Base-by-base conservation (phyloP, 2,113 vertebrate genomes). In the Aegotheles bennettii region DNA sequence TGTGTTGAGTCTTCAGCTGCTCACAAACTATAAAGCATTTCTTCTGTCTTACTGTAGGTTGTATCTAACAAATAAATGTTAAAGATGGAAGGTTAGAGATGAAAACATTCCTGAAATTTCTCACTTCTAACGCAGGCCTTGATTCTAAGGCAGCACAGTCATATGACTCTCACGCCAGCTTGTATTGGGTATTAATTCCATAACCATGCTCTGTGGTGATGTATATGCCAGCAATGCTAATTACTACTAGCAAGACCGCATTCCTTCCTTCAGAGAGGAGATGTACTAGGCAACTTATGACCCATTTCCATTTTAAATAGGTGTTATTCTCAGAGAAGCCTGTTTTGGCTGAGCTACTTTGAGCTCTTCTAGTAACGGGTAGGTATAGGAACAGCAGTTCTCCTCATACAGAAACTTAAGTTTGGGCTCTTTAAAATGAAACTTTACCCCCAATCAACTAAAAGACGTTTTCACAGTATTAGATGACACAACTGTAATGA, bases 241-340 rank as follows among this genome's bases (percentile, higher is more conserved):
- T 94, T 91, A 88, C 75, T 77, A 81, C 87, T 47, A 61, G 94
- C 38, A 77, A 60, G 82, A 74, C 94, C 0, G 1, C 94, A 95
- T 96, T 97, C 94, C 85, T 94, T 89, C 59, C 82, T 75, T 94
- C 75, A 48, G 74, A 93, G 94, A 73, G 84, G 70, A 76, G 85
- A 56, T 0, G 2, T 59, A 81, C 94, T 57, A 59, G 89, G 86
- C 56, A 77, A 67, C 75, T 86, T 92, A 67, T 84, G 92, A 95
- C 95, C 90, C 16, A 43, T 85, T 96, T 97, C 83, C 93, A 94
- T 94, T 93, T 92, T 92, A 96, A 97, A 84, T 33, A 96, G 96
- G 35, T 6, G 11, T 16, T 71, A 2, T 84, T 94, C 85, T 90
- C 69, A 77, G 71, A 83, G 88, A 43, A 83, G 54, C 35, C 33